Evolutionary conservation across 1,140 invertebrate genomes (phyloP).

Genomic region (Musca vetustissima): DNA sequence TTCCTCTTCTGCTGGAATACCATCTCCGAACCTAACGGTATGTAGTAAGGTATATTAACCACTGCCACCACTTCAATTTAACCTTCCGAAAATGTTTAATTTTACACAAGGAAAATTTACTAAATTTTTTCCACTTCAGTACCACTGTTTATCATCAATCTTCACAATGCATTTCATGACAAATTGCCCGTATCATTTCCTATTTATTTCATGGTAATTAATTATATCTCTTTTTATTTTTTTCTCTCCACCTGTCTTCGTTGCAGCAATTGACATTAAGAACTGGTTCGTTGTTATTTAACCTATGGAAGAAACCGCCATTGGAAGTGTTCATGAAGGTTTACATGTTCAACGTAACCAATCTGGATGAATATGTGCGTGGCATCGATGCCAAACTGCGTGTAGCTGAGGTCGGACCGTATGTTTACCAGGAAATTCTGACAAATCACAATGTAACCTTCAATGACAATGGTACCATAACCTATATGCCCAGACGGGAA

Average conservation of each 20-base stretch:
- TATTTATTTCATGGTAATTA: not conserved
- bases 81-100: too few relatives aligned
- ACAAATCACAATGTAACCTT: conserved; percentile 68
- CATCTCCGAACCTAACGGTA: too few relatives aligned
- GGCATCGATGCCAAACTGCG: conserved; percentile 69
- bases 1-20: too few relatives aligned
- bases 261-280: conserved; percentile 61
- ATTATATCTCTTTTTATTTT: not conserved
- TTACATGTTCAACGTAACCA: conserved; percentile 86
- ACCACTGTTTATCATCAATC: not conserved
- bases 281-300: conserved; percentile 61
- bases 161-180: too few relatives aligned
- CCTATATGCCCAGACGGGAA: conserved; percentile 69
- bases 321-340: conserved; percentile 70
- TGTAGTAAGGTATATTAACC: too few relatives aligned
- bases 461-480: conserved; percentile 75
- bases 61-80: too few relatives aligned
- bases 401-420: conserved; percentile 80
- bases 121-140: not conserved
- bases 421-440: conserved; percentile 79
- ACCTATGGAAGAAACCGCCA: conserved; percentile 70
- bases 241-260: too few relatives aligned
- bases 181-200: too few relatives aligned
- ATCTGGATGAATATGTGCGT: conserved; percentile 68
- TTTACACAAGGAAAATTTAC: too few relatives aligned